These are phyloP conservation scores for Peromyscus maniculatus DNA, from an alignment of 2,113 vertebrate species.

Conservation along the genomic window DNA sequence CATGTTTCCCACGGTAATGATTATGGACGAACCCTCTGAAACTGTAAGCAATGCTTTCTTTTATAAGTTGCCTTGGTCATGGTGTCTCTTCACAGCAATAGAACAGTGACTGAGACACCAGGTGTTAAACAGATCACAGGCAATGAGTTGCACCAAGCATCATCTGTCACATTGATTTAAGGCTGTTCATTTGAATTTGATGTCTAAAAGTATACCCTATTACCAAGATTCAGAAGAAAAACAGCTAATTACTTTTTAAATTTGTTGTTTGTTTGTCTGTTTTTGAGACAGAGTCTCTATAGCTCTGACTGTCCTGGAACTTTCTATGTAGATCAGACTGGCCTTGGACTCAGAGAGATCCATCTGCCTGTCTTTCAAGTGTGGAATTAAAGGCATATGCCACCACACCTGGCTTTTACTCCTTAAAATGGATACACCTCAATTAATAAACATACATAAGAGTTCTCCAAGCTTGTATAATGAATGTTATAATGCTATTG, in stretches of 20 bases:
- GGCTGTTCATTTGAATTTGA: constrained; percentile 20
- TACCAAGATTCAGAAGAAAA: not conserved
- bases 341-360: not conserved
- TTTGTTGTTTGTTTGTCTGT: not conserved
- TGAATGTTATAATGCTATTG: not conserved
- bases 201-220: constrained; percentile 39
- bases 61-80: not conserved
- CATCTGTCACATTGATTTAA: not conserved
- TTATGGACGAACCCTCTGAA: not conserved
- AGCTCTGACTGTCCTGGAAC: not conserved
- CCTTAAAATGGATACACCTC: constrained; percentile 23
- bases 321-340: not conserved
- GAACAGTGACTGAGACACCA: not conserved
- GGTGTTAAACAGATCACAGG: not conserved
- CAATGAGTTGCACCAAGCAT: not conserved
- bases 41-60: not conserved
- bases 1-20: too few relatives aligned
- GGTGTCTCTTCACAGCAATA: not conserved
- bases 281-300: not conserved
- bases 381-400: not conserved
- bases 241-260: not conserved
- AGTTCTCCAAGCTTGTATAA: not conserved
- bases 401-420: not conserved
- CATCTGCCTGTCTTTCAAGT: not conserved
- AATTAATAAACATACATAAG: not conserved